Percentiles rank a stretch among this genome's conserved stretches.
These are phyloP conservation scores for Silvanus unidentatus DNA, from an alignment of 2,888 invertebrate genomes.

Conservation along the genomic window DNA sequence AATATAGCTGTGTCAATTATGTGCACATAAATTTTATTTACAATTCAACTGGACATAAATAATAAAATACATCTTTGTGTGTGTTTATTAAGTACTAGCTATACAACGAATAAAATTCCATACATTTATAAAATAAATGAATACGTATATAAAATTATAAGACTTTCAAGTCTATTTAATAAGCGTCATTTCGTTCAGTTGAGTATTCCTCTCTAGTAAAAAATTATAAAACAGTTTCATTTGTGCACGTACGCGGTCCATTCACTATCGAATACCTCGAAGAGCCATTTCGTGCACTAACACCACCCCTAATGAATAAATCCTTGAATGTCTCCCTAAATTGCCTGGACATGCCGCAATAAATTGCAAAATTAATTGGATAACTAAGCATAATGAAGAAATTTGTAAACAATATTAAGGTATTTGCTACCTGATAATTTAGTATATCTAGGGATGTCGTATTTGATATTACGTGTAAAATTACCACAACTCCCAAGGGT, in stretches of 20 bases:
- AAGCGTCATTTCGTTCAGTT: constrained; percentile 26
- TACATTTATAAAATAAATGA: no score
- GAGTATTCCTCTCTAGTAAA: constrained; percentile 1
- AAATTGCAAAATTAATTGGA: constrained; percentile 91
- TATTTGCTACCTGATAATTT: constrained; percentile 72
- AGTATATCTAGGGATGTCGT: constrained; percentile 60
- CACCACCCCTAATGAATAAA: constrained; percentile 60
- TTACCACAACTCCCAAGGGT: constrained; percentile 75
- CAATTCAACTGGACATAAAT: neutral
- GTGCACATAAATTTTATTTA: constrained; percentile 10
- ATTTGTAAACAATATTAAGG: constrained; percentile 76
- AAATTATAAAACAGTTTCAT: constrained; percentile 70
- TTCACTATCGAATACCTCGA: constrained; percentile 77
- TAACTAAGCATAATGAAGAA: constrained; percentile 88
- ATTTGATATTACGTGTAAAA: constrained; percentile 76
- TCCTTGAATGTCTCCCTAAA: constrained; percentile 91
- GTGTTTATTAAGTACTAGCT: no score
- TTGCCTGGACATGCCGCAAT: constrained; percentile 92
- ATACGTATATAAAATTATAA: no score
- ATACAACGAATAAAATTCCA: no score
- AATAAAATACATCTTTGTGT: no score
- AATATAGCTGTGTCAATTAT: constrained; percentile 8
- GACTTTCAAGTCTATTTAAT: constrained; percentile 2
- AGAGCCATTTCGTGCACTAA: constrained; percentile 60
- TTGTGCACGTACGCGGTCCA: constrained; percentile 75